phyloP scores from a whole-genome alignment of 1,140 invertebrate genomes.

The Scaptodrosophila lebanonensis region DNA sequence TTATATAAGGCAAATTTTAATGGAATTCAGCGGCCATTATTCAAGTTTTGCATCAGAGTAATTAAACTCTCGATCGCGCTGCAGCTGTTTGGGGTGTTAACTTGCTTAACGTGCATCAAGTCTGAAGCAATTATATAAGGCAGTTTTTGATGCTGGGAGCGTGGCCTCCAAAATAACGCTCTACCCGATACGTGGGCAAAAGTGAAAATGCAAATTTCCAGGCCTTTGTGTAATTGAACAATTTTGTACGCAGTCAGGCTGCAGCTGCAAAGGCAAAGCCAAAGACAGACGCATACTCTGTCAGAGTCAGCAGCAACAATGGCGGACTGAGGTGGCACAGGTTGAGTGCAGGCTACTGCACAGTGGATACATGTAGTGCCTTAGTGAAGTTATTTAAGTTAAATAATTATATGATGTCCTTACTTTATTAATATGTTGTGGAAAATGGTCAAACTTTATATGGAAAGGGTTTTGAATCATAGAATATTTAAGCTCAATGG shows the following conservation, averaged over 20 bases:
- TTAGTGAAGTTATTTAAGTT: no score
- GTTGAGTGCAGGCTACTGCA: no score
- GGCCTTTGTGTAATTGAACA: slow-evolving; percentile 66
- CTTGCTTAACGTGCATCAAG: slow-evolving; percentile 70
- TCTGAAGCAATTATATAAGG: slow-evolving; percentile 59
- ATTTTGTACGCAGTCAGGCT: slow-evolving; percentile 55
- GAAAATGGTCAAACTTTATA: no score
- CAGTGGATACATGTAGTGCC: no score
- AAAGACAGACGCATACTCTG: background rate
- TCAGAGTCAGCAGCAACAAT: slow-evolving; percentile 30
- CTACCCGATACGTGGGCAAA: no score
- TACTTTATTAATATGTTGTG: no score
- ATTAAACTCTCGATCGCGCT: slow-evolving; percentile 48
- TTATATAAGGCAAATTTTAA: slow-evolving; percentile 48
- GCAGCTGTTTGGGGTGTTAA: slow-evolving; percentile 62
- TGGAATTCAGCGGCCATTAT: slow-evolving; percentile 57
- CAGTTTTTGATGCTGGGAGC: slow-evolving; percentile 16
- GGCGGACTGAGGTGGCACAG: slow-evolving; percentile 34
- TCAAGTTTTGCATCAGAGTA: slow-evolving; percentile 48
- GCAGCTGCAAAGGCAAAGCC: slow-evolving; percentile 23
- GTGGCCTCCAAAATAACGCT: no score
- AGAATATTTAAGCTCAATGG: no score
- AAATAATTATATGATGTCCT: no score
- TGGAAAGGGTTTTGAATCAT: no score
- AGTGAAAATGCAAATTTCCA: slow-evolving; percentile 57